Conservation (phyloP, 2,113 vertebrate genomes). For the Mus spicilegus region DNA sequence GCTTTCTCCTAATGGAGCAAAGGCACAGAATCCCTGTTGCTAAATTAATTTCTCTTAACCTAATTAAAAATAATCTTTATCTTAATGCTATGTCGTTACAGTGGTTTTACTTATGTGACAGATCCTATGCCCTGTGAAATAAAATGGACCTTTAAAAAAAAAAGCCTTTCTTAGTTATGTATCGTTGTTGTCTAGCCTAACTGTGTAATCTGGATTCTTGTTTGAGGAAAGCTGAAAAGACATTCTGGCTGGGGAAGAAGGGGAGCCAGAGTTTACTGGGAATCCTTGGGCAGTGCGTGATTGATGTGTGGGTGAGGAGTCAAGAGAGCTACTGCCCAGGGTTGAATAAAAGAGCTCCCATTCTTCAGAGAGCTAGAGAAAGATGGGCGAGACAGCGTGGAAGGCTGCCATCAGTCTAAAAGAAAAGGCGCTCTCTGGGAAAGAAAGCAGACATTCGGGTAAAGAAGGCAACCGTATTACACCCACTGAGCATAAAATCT, state of each 20-base stretch:
- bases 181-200: slow-evolving; percentile 22
- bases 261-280: slow-evolving; percentile 80
- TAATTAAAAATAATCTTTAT: slow-evolving; percentile 51
- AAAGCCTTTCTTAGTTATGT: neutral
- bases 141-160: neutral
- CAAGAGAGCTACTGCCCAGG: slow-evolving; percentile 73
- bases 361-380: slow-evolving; percentile 70
- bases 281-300: slow-evolving; percentile 73
- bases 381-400: slow-evolving; percentile 60
- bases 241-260: slow-evolving; percentile 50
- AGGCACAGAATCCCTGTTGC: neutral
- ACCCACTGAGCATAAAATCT: slow-evolving; percentile 68
- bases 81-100: neutral
- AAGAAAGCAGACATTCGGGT: slow-evolving; percentile 63
- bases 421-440: slow-evolving; percentile 78
- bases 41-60: slow-evolving; percentile 48
- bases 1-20: neutral
- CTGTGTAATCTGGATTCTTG: slow-evolving; percentile 52
- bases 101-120: neutral
- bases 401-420: slow-evolving; percentile 75
- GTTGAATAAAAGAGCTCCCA: slow-evolving; percentile 74
- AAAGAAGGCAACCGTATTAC: slow-evolving; percentile 69
- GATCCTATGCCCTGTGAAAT: neutral
- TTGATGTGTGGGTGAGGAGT: slow-evolving; percentile 80
- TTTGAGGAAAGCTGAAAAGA: slow-evolving; percentile 71